Evolutionary conservation across 2,888 invertebrate species (phyloP), one percentile per base, ranked within the genome.

Genomic region (Drepanosiphum platanoidis): DNA sequence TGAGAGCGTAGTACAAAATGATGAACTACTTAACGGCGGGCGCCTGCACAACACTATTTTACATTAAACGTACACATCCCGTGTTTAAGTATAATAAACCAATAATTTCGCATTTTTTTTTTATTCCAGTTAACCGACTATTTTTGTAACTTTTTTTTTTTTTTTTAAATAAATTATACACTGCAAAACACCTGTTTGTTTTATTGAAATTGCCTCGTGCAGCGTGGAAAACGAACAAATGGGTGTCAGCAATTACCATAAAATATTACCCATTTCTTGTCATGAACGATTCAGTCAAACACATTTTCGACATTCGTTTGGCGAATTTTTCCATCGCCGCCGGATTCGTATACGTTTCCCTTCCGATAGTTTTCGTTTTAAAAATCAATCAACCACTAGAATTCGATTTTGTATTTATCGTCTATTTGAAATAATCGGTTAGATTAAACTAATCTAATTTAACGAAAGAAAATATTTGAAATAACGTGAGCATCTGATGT

Each of bases 111-210:
- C 30, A 64, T 83, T n/a, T 82, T 72, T 71, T 81, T 82, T 83
- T 83, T 70, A 74, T 83, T 83, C 82, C 82, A 83, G 82, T 83
- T 9, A 70, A 83, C 64, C 34, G 46, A 64, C 64, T 61, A 82
- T 82, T 83, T 72, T 64, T 34, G 42, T 83, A 46, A n/a, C 27
- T n/a, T 52, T 58, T 36, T 80, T 36, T 58, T 30, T 77, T 58
- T 70, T 64, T 81, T 81, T 81, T 58, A 71, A 71, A 81, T 81
- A 71, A 81, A 81, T 71, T 81, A 61, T 81, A 58, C 39, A 7
- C n/a, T n/a, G 39, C 52, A 81, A 39, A 81, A 81, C 81, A 81
- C 81, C 71, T 81, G 81, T 81, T 71, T 81, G 70, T 81, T 71
- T 71, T 71, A 71, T 81, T 71, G 70, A 70, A 71, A 81, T 71